Base-by-base conservation (phyloP, 1,140 invertebrate genomes). In the Caerostris extrusa region DNA sequence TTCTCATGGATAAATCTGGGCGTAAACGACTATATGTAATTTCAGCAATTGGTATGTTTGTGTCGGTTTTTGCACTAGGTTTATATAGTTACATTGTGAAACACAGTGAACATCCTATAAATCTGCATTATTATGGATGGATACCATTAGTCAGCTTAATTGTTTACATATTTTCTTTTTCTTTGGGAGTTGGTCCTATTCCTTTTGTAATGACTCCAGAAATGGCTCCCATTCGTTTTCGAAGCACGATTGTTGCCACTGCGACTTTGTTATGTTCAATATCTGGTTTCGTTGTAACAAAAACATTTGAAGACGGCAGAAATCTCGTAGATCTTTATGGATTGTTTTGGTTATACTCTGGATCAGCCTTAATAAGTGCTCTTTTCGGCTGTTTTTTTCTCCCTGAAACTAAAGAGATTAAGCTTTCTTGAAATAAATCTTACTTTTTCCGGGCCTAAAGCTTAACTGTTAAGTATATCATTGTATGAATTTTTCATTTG, bases 1-100 rank as follows among this genome's bases (percentile, higher is more conserved):
- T 97, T 2, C 95, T 99, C 12, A 98, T 99, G 89, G 98, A 99
- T 95, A 97, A 97, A 83, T 96, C 98, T 0, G 98, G 98, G 6
- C 97, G 98, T 64, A 98, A 98, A 96, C 97, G 98, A 5, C 96
- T 99, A 1, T 96, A 99, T 0, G 98, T 98, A 95, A 97, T 98
- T 90, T 98, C 98, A 7, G 93, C 93, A 10, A 57, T 64, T 61
- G 86, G 81, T 7, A 94, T 94, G 88, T 12, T 77, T 19, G 60
- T 98, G 5, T 98, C 97, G 0, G 96, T 98, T 4, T 96, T 97
- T n/a, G 95, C 97, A 0, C 96, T 98, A 0, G 98, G 98, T 10
- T 3, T 83, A 10, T 85, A 90, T 60, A 83, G 19, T 17, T 60
- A 60, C 61, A 12, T 64, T n/a, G 2, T 14, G 0, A 77, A 14